Base-by-base conservation (phyloP, 1,140 invertebrate genomes). In the Heliothis virescens region DNA sequence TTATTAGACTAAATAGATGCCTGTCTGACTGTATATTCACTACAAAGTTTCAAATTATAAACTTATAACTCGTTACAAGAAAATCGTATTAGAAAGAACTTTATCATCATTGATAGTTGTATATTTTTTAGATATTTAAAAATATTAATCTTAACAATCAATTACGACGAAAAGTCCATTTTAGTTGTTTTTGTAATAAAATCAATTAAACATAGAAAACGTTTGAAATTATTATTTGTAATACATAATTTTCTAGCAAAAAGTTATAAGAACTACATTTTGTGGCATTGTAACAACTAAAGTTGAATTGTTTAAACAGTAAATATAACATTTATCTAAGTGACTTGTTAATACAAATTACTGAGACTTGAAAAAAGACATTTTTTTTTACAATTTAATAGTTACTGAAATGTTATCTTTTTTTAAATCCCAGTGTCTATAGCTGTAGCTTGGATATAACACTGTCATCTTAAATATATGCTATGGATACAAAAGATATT, bases 181-280 rank as follows among this genome's bases (percentile, higher is more conserved):
- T 41, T 7, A 41, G 34, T 41, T 41, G 34, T 5, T 5, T 34
- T 18, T 18, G 7, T 11, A 26, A 26, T 26, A 26, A 26, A 26
- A 26, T 26, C 21, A 26, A 26, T 26, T 26, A 26, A 26, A 10
- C n/a, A 18, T 10, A 18, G 16, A 53, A n/a, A 18, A 57, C 5
- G n/a, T 57, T 57, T 57, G 1, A 57, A 57, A 57, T 57, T 7
- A 57, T 57, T 10, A 11, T 9, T 57, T 21, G 16, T 21, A 18
- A 55, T 57, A 57, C 10, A 21, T 57, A 13, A 62, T 62, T 52
- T 69, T 69, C 65, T 50, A 69, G 48, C 15, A 69, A 69, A 69
- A 50, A 69, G 48, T 69, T 69, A 52, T 53, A 53, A 69, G 65
- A 26, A 52, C 21, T 18, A 13, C 9, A 47, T 18, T 26, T 59